Percentiles rank a stretch among this genome's conserved stretches.
Conservation (phyloP, 2,797 vertebrate species). For the Momotus momota region DNA sequence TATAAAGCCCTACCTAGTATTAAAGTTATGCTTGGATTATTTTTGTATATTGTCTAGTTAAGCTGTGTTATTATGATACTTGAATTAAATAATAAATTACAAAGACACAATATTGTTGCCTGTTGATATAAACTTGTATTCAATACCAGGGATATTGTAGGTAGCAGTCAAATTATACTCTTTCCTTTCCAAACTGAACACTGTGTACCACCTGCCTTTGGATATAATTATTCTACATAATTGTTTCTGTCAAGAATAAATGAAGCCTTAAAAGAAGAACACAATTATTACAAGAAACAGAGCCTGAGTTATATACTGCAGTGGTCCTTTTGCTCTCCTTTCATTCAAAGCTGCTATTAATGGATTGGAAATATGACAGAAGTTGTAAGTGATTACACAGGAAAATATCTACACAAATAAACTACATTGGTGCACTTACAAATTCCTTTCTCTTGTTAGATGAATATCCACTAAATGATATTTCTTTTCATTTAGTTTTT, state of each 20-base stretch:
- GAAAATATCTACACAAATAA: neutral
- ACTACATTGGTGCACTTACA: neutral
- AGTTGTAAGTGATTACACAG: neutral
- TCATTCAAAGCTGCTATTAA: constrained; percentile 39
- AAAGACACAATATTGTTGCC: neutral
- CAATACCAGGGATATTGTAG: constrained; percentile 13
- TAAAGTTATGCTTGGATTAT: constrained; percentile 21
- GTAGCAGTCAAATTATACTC: constrained; percentile 51
- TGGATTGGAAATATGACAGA: constrained; percentile 16
- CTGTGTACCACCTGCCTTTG: constrained; percentile 62
- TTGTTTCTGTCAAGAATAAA: constrained; percentile 79
- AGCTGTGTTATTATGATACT: constrained; percentile 30
- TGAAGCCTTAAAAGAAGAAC: constrained; percentile 78
- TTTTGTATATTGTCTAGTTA: constrained; percentile 42
- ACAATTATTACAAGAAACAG: constrained; percentile 60
- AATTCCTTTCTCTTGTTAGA: neutral
- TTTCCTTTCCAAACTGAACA: constrained; percentile 62
- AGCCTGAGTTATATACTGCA: constrained; percentile 62
- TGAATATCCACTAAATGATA: neutral
- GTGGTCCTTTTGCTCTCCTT: constrained; percentile 22
- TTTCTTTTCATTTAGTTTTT: constrained; percentile 39
- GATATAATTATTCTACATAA: constrained; percentile 77
- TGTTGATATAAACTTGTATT: constrained; percentile 65
- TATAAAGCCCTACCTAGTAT: neutral
- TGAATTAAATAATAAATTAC: constrained; percentile 68